A percentile compares a stretch with the other conserved stretches of the same genome.
These are phyloP conservation scores for Microcebus jonahi DNA, from an alignment of 2,113 vertebrate genomes.

Conservation along the genomic window DNA sequence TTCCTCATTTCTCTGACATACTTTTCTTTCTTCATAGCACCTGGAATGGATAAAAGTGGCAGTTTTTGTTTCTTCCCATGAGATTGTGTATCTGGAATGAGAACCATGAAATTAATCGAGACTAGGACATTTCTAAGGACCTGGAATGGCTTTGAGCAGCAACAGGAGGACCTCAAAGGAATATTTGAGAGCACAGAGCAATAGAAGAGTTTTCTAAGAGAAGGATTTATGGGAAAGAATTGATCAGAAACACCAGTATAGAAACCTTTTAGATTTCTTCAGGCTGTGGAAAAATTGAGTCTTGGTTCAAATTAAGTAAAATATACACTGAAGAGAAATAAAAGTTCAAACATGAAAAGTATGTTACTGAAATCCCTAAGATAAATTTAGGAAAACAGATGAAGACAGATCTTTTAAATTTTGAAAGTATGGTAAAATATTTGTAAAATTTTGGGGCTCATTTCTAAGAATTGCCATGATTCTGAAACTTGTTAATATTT, in stretches of 20 bases:
- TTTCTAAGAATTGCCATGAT: neutral
- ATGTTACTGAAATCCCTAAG: slow-evolving; percentile 23
- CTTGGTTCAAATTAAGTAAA: slow-evolving; percentile 53
- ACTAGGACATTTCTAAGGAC: slow-evolving; percentile 43
- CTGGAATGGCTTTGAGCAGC: slow-evolving; percentile 22
- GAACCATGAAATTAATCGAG: slow-evolving; percentile 53
- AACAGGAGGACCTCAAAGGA: slow-evolving; percentile 27
- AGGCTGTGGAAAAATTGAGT: slow-evolving; percentile 21
- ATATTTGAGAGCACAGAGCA: slow-evolving; percentile 24
- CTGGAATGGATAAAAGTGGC: slow-evolving; percentile 48
- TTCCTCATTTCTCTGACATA: slow-evolving; percentile 58
- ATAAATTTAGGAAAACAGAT: slow-evolving; percentile 41
- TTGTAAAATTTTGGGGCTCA: slow-evolving; percentile 25
- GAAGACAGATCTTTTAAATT: neutral
- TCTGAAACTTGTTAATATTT: slow-evolving; percentile 49
- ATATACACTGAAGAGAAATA: slow-evolving; percentile 50
- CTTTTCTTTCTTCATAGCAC: slow-evolving; percentile 68
- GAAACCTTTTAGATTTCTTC: slow-evolving; percentile 40
- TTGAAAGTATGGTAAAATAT: slow-evolving; percentile 24
- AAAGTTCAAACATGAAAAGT: slow-evolving; percentile 35
- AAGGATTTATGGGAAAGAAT: slow-evolving; percentile 11
- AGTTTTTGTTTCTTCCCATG: slow-evolving; percentile 60
- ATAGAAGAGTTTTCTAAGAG: slow-evolving; percentile 1
- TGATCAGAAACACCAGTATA: slow-evolving; percentile 33
- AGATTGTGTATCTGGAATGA: slow-evolving; percentile 59